Percentiles rank a stretch among this genome's conserved stretches.
Evolutionary conservation across 2,888 invertebrate species (phyloP).

Genomic region (Lasioglossum marginatum): DNA sequence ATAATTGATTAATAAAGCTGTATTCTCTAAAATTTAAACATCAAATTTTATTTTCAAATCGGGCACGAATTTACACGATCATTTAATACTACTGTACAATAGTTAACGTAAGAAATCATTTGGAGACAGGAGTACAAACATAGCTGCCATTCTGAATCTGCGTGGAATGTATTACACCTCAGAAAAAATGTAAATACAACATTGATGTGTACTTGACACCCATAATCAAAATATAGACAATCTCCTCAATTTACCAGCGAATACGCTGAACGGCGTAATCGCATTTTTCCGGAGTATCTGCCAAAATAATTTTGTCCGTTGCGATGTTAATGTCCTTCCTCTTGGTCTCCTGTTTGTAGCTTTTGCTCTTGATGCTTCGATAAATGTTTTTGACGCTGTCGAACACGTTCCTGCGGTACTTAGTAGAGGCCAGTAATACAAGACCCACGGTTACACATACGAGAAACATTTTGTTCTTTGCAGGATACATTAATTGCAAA

Average conservation of each 20-base stretch:
- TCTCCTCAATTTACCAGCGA: conserved; percentile 75
- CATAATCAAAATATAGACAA: background rate
- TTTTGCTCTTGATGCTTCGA: conserved; percentile 71
- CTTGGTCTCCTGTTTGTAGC: conserved; percentile 29
- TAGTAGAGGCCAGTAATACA: conserved; percentile 81
- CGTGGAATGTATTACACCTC: background rate
- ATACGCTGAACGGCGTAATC: conserved; percentile 83
- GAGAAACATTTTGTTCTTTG: conserved; percentile 79
- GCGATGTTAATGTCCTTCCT: conserved; percentile 69
- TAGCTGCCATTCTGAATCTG: background rate
- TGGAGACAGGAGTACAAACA: conserved; percentile 5
- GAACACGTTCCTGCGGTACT: conserved; percentile 81
- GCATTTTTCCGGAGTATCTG: conserved; percentile 81
- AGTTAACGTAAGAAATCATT: background rate
- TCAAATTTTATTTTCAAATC: too few species aligned
- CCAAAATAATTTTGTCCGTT: conserved; percentile 80
- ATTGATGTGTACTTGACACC: background rate
- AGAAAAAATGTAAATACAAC: conserved; percentile 50
- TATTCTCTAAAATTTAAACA: too few species aligned
- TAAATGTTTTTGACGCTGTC: conserved; percentile 79
- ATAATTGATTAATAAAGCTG: too few species aligned
- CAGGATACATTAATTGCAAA: conserved; percentile 72
- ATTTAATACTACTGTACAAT: background rate
- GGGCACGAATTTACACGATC: too few species aligned
- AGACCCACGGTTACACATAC: conserved; percentile 82